A percentile compares a stretch with the other conserved stretches of the same genome.
Conservation (phyloP, 2,797 vertebrate species). For the Gorsachius magnificus region DNA sequence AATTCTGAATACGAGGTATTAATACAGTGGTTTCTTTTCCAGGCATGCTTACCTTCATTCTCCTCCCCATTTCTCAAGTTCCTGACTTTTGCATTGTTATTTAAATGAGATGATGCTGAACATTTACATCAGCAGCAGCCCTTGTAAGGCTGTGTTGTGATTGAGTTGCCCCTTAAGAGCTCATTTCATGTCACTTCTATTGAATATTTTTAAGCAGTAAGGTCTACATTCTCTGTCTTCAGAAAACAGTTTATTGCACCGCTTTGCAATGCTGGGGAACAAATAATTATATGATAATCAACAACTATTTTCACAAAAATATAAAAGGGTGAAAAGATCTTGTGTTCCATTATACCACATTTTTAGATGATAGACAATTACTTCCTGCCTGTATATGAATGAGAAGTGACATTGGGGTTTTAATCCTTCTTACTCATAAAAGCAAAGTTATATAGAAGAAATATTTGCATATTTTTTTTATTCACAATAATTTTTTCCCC, state of each 20-base stretch:
- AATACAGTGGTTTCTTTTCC: neutral
- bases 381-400: neutral
- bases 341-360: neutral
- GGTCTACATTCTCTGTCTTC: neutral
- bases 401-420: neutral
- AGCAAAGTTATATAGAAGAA: neutral
- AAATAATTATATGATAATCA: neutral
- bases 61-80: neutral
- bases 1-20: neutral
- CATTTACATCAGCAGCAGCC: neutral
- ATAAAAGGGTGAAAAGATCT: neutral
- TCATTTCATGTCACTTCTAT: neutral
- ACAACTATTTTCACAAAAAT: neutral
- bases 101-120: neutral
- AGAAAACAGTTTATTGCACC: neutral
- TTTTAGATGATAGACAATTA: neutral
- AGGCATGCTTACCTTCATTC: neutral
- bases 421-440: neutral
- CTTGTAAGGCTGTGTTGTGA: neutral
- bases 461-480: no score
- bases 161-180: neutral
- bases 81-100: neutral
- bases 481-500: no score
- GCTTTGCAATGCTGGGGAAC: neutral
- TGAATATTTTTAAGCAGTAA: neutral